Percentiles rank a stretch among this genome's conserved stretches.
Evolutionary conservation across 2,888 invertebrate genomes (phyloP).

Genomic region (Polymixis flavicincta): DNA sequence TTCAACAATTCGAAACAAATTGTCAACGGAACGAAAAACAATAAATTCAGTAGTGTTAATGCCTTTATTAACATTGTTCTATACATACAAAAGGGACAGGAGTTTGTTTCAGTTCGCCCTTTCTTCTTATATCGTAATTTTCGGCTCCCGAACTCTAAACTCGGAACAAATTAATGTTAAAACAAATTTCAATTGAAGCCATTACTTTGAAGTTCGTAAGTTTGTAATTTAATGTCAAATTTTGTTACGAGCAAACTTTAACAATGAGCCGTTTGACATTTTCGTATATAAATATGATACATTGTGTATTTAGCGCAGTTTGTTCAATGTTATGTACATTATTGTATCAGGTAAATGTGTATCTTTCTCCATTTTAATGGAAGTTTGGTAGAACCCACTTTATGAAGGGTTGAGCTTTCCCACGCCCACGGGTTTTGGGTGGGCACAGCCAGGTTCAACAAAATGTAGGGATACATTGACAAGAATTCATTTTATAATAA

Average conservation of each 20-base stretch:
- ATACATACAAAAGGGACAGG: constrained; percentile 53
- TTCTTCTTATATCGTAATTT: constrained; percentile 63
- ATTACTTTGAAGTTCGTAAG: constrained; percentile 75
- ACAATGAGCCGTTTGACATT: constrained; percentile 67
- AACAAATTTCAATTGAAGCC: constrained; percentile 80
- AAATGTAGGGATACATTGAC: background rate
- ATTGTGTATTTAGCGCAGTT: constrained; percentile 45
- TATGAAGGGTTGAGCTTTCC: background rate
- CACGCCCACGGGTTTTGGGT: background rate
- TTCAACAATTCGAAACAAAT: constrained; percentile 28
- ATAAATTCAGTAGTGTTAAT: constrained; percentile 51
- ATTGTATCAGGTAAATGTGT: constrained; percentile 18
- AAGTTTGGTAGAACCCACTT: constrained; percentile 3
- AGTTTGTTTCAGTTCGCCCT: constrained; percentile 38
- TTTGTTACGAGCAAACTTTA: constrained; percentile 73
- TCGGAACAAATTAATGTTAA: constrained; percentile 77
- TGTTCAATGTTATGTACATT: constrained; percentile 30
- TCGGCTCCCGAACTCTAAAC: constrained; percentile 64
- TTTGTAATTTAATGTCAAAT: constrained; percentile 79
- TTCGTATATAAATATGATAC: constrained; percentile 58
- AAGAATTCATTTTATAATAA: background rate
- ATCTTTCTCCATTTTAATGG: constrained; percentile 20
- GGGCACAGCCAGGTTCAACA: too few species aligned
- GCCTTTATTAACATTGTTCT: constrained; percentile 40
- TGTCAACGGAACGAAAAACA: constrained; percentile 38